Conservation (phyloP, 2,888 invertebrate species). For the Eulithis prunata region DNA sequence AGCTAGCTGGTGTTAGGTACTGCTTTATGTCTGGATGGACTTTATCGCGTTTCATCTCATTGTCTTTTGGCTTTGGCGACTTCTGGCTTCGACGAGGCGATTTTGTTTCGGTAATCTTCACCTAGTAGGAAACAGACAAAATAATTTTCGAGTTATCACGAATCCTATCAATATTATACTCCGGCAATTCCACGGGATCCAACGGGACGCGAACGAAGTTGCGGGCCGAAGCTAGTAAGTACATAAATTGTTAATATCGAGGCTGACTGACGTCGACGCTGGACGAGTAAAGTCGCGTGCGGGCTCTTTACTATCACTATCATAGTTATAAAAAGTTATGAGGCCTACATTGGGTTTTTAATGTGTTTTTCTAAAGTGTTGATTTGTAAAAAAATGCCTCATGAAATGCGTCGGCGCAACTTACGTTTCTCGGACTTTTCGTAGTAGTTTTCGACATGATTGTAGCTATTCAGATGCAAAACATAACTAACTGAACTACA, state of each 20-base stretch:
- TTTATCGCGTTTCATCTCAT: constrained; percentile 30
- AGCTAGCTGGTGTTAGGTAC: constrained; percentile 68
- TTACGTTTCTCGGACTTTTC: constrained; percentile 42
- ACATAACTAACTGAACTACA: background rate
- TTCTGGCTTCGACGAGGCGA: constrained; percentile 43
- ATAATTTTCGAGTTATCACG: too few relatives aligned
- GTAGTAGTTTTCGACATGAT: constrained; percentile 18
- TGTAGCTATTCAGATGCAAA: background rate
- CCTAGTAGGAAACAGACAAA: constrained; percentile 1
- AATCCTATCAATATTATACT: too few relatives aligned
- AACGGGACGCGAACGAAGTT: too few relatives aligned
- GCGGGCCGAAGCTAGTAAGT: too few relatives aligned
- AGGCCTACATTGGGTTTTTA: background rate
- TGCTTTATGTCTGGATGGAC: constrained; percentile 57
- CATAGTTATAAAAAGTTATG: too few relatives aligned
- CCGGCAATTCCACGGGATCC: too few relatives aligned
- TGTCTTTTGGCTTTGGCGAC: constrained; percentile 42
- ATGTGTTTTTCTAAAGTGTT: background rate
- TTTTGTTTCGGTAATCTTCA: constrained; percentile 42
- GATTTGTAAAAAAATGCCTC: background rate
- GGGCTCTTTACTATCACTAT: too few relatives aligned
- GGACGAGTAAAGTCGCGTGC: too few relatives aligned
- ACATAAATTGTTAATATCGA: too few relatives aligned
- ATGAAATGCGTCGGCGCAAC: background rate
- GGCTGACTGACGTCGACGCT: too few relatives aligned